A percentile compares a stretch with the other conserved stretches of the same genome.
Evolutionary conservation across 2,797 vertebrate species (phyloP).

Genomic region (Psittacula derbiana): DNA sequence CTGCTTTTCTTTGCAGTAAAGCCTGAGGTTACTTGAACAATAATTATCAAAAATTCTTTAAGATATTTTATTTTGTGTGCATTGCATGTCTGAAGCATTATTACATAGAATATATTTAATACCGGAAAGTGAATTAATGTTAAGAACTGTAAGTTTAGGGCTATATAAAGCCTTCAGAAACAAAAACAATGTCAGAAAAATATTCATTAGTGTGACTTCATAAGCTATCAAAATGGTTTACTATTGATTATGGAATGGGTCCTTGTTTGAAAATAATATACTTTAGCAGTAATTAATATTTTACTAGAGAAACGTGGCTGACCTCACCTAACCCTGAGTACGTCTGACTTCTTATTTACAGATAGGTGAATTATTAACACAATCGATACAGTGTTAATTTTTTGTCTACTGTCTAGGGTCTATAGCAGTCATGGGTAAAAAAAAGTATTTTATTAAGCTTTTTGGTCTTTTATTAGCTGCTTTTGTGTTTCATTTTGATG

Average conservation of each 20-base stretch:
- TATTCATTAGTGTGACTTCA: background rate
- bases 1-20: background rate
- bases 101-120: background rate
- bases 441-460: conserved; percentile 4
- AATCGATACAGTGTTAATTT: conserved; percentile 15
- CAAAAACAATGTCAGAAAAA: background rate
- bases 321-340: conserved; percentile 36
- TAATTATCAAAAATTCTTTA: background rate
- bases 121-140: background rate
- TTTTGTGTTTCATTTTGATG: conserved; percentile 16
- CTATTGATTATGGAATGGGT: background rate
- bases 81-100: background rate
- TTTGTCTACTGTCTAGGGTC: background rate
- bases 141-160: background rate
- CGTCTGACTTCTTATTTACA: conserved; percentile 47
- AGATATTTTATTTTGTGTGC: background rate
- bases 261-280: background rate
- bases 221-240: background rate
- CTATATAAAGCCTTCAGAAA: background rate
- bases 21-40: background rate
- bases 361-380: conserved; percentile 69
- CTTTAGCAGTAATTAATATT: conserved; percentile 60
- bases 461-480: background rate
- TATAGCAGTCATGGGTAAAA: conserved; percentile 7
- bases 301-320: conserved; percentile 41